phyloP scores from a whole-genome alignment of 2,888 invertebrate species.

The Diploptera punctata region DNA sequence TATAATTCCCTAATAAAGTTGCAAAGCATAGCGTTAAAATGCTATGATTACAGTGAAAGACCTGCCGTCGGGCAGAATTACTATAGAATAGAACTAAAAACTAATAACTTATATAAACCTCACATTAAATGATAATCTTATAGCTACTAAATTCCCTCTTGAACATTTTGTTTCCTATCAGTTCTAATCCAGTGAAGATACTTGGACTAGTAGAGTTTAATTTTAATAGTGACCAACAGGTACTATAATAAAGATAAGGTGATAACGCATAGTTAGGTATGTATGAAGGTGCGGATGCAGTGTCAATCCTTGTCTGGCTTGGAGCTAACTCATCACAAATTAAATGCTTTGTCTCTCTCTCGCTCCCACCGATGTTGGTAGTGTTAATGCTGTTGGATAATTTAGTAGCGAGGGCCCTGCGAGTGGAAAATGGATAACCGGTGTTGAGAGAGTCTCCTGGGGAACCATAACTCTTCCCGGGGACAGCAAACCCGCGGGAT shows the following conservation, averaged over 20 bases:
- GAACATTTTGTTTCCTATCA: too few relatives aligned
- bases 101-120: too few relatives aligned
- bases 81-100: too few relatives aligned
- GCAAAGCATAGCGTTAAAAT: too few relatives aligned
- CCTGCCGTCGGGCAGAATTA: too few relatives aligned
- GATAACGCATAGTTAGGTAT: constrained; percentile 8
- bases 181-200: too few relatives aligned
- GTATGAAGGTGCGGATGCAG: not conserved
- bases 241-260: not conserved
- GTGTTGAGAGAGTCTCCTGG: constrained; percentile 50
- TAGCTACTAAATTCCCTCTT: too few relatives aligned
- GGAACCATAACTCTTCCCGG: constrained; percentile 43
- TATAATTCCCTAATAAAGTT: too few relatives aligned
- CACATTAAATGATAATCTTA: too few relatives aligned
- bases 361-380: constrained; percentile 32
- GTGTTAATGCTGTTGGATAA: constrained; percentile 47
- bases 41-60: too few relatives aligned
- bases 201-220: too few relatives aligned
- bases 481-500: constrained; percentile 34
- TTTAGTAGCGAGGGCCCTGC: constrained; percentile 42
- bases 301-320: not conserved
- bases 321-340: constrained; percentile 37
- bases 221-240: too few relatives aligned
- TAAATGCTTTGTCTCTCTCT: constrained; percentile 36
- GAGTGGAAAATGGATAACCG: constrained; percentile 56